These are phyloP conservation scores for Hydroisotoma schaefferi DNA, from an alignment of 2,888 invertebrate species.

Conservation along the genomic window DNA sequence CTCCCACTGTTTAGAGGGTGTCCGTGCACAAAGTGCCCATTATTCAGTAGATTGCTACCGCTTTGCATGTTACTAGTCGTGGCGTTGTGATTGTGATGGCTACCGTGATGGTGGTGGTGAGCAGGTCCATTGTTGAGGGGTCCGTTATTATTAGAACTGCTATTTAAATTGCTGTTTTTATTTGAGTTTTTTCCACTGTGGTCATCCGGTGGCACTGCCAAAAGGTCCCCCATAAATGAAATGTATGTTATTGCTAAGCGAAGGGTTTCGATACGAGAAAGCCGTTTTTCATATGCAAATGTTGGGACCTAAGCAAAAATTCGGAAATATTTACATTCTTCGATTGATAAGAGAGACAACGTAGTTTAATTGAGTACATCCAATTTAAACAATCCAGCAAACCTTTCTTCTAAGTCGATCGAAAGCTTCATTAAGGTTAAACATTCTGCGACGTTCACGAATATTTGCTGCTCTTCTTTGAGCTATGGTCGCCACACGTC, in stretches of 20 bases:
- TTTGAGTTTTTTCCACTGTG: background rate
- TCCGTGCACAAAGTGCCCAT: background rate
- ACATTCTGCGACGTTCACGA: slow-evolving; percentile 88
- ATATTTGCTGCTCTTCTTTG: slow-evolving; percentile 90
- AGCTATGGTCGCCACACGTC: slow-evolving; percentile 84
- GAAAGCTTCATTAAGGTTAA: slow-evolving; percentile 92
- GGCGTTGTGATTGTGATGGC: too few species aligned
- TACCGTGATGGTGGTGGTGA: background rate
- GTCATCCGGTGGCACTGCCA: slow-evolving; percentile 52
- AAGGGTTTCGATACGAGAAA: slow-evolving; percentile 91
- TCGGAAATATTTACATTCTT: background rate
- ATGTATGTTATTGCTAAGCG: slow-evolving; percentile 94
- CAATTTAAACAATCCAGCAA: background rate
- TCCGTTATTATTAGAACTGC: background rate
- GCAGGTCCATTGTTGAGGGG: background rate
- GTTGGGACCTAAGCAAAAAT: slow-evolving; percentile 65
- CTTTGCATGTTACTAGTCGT: background rate
- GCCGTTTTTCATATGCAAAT: slow-evolving; percentile 92
- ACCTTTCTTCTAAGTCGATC: slow-evolving; percentile 81
- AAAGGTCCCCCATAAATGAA: slow-evolving; percentile 89
- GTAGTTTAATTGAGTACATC: too few species aligned
- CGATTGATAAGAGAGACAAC: too few species aligned
- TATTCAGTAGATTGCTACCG: background rate
- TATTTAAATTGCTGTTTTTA: background rate
- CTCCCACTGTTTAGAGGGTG: background rate